phyloP scores from a whole-genome alignment of 2,888 invertebrate species.

The Drosophila nr. perissopoda region DNA sequence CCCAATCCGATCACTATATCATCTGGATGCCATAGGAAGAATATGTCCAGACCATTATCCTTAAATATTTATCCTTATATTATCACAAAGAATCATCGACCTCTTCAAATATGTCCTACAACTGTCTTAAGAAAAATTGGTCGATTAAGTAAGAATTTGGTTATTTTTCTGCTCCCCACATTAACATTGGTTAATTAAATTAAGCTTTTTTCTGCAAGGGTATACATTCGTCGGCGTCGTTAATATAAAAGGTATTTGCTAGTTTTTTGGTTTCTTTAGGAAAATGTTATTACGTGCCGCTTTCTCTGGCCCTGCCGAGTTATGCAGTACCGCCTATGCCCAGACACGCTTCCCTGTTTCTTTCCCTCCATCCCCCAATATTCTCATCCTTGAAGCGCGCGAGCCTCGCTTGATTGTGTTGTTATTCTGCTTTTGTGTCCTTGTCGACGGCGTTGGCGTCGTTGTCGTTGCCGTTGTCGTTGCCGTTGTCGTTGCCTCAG shows the following conservation, averaged over 20 bases:
- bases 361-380: constrained; percentile 1
- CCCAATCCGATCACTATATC: too few relatives aligned
- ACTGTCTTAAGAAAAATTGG: not conserved
- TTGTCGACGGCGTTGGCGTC: constrained; percentile 57
- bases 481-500: constrained; percentile 34
- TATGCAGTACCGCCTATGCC: constrained; percentile 78
- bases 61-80: not conserved
- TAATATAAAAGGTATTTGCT: not conserved
- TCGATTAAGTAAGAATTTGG: not conserved
- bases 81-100: not conserved
- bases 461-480: constrained; percentile 25
- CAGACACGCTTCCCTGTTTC: constrained; percentile 63
- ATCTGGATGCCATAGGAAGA: not conserved
- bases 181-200: not conserved
- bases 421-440: constrained; percentile 78
- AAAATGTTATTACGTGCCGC: constrained; percentile 80
- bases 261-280: constrained; percentile 68
- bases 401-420: constrained; percentile 77
- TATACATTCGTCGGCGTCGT: not conserved
- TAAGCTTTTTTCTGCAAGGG: not conserved
- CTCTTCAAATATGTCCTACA: not conserved
- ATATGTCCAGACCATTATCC: not conserved
- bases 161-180: not conserved
- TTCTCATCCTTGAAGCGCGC: constrained; percentile 27
- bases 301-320: constrained; percentile 72